These are phyloP conservation scores for Puntigrus tetrazona DNA, from an alignment of 2,113 vertebrate genomes.

Conservation along the genomic window DNA sequence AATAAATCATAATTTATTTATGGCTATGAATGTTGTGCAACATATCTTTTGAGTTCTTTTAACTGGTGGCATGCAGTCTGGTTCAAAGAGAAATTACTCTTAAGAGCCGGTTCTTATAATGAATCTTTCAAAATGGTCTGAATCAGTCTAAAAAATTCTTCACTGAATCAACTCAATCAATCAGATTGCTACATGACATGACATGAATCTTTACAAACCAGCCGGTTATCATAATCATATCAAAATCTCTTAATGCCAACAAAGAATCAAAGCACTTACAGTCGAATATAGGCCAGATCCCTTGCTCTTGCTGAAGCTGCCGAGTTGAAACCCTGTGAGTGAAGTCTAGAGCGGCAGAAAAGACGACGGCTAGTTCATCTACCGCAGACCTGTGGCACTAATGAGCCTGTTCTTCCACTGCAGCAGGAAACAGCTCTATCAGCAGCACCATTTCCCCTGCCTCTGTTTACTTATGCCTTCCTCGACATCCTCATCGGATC, in stretches of 20 bases:
- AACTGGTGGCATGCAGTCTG: not conserved
- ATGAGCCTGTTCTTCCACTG: constrained; percentile 32
- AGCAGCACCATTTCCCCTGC: constrained; percentile 50
- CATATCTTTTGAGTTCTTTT: not conserved
- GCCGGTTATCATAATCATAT: not conserved
- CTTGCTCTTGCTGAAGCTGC: not conserved
- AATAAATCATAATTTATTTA: not conserved
- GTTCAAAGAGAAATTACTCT: not conserved
- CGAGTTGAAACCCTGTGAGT: not conserved
- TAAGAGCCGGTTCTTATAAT: not conserved
- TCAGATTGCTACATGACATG: too few relatives aligned
- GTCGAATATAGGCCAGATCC: not conserved
- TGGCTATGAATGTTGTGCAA: not conserved
- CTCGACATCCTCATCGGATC: constrained; percentile 18
- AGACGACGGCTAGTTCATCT: not conserved
- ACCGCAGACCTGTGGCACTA: constrained; percentile 28
- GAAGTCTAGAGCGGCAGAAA: not conserved
- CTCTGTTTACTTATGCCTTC: constrained; percentile 25
- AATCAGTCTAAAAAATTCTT: not conserved
- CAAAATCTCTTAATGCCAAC: not conserved
- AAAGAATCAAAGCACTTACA: not conserved
- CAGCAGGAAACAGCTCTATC: constrained; percentile 57
- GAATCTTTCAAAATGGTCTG: not conserved
- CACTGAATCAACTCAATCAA: not conserved
- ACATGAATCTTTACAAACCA: too few relatives aligned